Evolutionary conservation across 2,888 invertebrate species (phyloP), one percentile per base, ranked within the genome.

Genomic region (Drosophila incognita): DNA sequence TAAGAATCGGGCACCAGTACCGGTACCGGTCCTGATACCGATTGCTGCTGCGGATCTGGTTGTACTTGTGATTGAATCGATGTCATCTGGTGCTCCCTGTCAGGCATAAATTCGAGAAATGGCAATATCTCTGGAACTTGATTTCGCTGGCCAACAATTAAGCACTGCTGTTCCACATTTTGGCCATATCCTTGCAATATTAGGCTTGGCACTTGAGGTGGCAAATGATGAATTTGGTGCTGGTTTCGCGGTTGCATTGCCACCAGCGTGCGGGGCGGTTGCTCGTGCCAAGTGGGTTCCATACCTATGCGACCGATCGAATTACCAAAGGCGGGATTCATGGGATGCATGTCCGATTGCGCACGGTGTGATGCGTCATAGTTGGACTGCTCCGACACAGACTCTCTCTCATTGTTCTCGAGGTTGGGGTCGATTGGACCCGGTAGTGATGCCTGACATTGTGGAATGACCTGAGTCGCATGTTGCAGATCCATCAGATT

Each of bases 401-500:
- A 27, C 7, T 8, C 15, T 0, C 33, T 27, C 7, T 42, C 58
- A 10, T 11, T 49, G 0, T 49, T 36, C 11, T 65, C 38, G 2
- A 46, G 18, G 3, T 40, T 10, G 13, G 61, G 52, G 6, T 63
- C 49, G 21, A 62, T 54, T 4, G 38, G 10, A 10, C 31, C 31
- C 15, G 57, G 36, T 3, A 49, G 42, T 5, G 60, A 38, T 5
- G 53, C 10, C 27, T 35, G 11, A 46, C 33, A n/a, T 13, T 53
- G 63, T 10, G 51, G 54, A 21, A 67, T 68, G 13, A 40, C 29
- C n/a, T 72, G 69, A 0, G 59, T 49, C 2, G 69, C 62, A 18
- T 64, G 61, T 49, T 83, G 73, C 3, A 61, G 31, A 0, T 61
- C 59, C 49, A 81, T 15, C 31, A 83, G 38, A 29, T 38, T 0